Conservation (phyloP, 1,140 invertebrate species). For the Drosophila bipectinata region DNA sequence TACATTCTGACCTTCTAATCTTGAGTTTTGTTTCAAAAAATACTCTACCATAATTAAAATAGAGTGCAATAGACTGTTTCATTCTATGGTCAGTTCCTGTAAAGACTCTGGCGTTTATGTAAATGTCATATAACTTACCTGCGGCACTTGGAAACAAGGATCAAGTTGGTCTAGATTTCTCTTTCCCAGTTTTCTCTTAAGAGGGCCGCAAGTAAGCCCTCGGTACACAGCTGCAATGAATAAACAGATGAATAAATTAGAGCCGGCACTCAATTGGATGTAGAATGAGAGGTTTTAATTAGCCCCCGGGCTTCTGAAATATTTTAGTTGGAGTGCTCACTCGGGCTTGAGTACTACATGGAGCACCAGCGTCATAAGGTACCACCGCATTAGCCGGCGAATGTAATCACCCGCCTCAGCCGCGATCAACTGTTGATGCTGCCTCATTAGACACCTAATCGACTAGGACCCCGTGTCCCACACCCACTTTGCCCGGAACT, state of each 20-base stretch:
- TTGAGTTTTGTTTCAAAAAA: neutral
- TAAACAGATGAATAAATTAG: neutral
- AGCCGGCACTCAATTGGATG: neutral
- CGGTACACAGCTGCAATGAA: neutral
- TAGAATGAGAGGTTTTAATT: neutral
- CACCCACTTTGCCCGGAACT: no score
- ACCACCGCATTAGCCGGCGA: neutral
- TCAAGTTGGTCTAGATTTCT: neutral
- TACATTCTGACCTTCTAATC: no score
- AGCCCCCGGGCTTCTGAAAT: neutral
- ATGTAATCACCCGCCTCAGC: neutral
- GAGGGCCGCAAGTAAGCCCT: neutral
- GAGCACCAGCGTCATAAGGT: no score
- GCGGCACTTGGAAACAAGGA: neutral
- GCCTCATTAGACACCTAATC: constrained; percentile 69
- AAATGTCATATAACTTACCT: neutral
- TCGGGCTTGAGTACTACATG: neutral
- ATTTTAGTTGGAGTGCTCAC: neutral
- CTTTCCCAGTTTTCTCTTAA: neutral
- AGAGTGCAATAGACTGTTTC: no score
- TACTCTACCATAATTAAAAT: no score
- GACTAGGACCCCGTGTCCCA: constrained; percentile 7
- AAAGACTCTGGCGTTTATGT: neutral
- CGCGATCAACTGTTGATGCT: constrained; percentile 51
- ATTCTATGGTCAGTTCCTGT: neutral